Base-by-base conservation (phyloP, 2,888 invertebrate genomes). In the Himalopsyche japonica region DNA sequence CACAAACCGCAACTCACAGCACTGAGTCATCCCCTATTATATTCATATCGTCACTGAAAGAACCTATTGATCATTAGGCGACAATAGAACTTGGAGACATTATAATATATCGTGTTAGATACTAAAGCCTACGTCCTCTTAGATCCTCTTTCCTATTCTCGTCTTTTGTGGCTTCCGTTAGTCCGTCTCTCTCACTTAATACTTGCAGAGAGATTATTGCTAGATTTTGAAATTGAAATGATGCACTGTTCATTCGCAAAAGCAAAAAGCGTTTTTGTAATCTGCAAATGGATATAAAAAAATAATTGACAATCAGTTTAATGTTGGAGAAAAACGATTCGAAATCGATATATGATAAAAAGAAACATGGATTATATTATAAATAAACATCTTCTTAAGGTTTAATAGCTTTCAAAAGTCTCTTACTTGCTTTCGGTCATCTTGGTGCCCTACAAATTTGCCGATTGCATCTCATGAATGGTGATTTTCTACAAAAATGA, bases 71-170 rank as follows among this genome's bases (percentile, higher is more conserved):
- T 79, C 79, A 77, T 77, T 27, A 81, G 70, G 37, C 79, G 70
- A 80, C 83, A 83, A 82, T 85, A 81, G 81, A 48, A 20, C 37
- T 57, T 77, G 82, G 34, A 64, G 80, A 80, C 81, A 76, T 85
- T 76, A 82, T 82, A 84, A 82, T 82, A 81, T 81, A 81, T 81
- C 70, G 81, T 34, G 27, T 76, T 83, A 78, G 64, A 82, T 84
- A 80, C 34, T 30, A 27, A 15, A 76, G 76, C 30, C 76, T 27
- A 64, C 79, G 43, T 76, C 80, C 76, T 57, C 81, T 47, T 43
- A 76, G 37, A 79, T n/a, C 34, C 81, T 76, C 32, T 37, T 20
- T 80, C 80, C 82, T 85, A 81, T 82, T 24, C 49, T 37, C 81
- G 43, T 82, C 82, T 78, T 84, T 76, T 83, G 79, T 82, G 85